phyloP scores from a whole-genome alignment of 2,888 invertebrate genomes.

The Silvanus unidentatus region DNA sequence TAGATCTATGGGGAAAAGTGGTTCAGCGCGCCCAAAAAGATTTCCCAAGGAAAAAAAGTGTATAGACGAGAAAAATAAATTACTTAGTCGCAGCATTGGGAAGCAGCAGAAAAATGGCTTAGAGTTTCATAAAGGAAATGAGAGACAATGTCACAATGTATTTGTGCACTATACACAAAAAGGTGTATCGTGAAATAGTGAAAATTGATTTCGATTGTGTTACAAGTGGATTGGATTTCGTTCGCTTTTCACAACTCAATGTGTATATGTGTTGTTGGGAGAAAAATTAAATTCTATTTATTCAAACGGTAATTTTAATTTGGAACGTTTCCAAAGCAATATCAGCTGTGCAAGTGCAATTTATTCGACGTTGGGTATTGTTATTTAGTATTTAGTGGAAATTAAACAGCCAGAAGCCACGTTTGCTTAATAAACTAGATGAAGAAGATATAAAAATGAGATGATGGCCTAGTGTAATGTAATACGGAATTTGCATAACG shows the following conservation, averaged over 20 bases:
- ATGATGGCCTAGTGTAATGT: too few species aligned
- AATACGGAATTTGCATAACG: too few species aligned
- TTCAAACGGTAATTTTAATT: neutral
- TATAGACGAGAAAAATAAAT: slow-evolving; percentile 19
- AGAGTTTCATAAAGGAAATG: slow-evolving; percentile 23
- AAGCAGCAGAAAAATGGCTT: slow-evolving; percentile 19
- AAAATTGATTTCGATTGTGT: too few species aligned
- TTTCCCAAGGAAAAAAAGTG: slow-evolving; percentile 7
- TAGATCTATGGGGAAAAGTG: too few species aligned
- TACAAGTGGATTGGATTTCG: too few species aligned
- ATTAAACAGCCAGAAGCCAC: neutral
- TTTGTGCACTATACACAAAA: neutral
- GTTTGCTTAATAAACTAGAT: too few species aligned
- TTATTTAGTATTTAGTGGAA: slow-evolving; percentile 18
- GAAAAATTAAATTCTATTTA: too few species aligned
- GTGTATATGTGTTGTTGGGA: too few species aligned
- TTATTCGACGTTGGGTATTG: slow-evolving; percentile 29
- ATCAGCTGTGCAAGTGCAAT: slow-evolving; percentile 19
- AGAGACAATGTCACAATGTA: slow-evolving; percentile 19
- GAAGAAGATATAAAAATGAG: too few species aligned
- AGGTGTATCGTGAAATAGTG: too few species aligned
- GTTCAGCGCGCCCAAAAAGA: too few species aligned
- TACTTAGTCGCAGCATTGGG: slow-evolving; percentile 18
- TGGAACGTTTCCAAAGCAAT: neutral
- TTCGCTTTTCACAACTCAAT: too few species aligned